Percentiles rank a stretch among this genome's conserved stretches.
phyloP scores from a whole-genome alignment of 2,888 invertebrate species.

The Nephrotoma appendiculata region DNA sequence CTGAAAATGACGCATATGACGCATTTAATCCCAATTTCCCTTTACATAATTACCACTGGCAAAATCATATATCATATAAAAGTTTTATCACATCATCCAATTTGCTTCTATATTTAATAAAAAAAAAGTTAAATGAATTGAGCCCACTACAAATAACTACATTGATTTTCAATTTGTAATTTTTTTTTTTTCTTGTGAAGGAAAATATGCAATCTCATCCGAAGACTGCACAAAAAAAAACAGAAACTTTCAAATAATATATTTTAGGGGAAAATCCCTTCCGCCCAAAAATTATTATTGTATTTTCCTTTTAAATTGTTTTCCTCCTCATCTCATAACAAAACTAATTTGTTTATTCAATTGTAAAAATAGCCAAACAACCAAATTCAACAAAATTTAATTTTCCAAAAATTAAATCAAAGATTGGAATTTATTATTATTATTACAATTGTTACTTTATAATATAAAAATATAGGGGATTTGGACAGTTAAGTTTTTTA shows the following conservation, averaged over 20 bases:
- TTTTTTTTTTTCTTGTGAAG: not conserved
- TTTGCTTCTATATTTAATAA: not conserved
- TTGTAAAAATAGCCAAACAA: not conserved
- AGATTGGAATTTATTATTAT: not conserved
- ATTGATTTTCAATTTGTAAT: not conserved
- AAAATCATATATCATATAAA: not conserved
- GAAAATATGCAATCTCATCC: not conserved
- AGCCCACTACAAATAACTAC: not conserved
- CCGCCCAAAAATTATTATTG: not conserved
- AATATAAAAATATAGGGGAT: not conserved
- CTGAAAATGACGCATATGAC: not conserved
- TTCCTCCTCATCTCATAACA: not conserved
- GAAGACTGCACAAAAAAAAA: not conserved
- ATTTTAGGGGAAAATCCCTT: not conserved
- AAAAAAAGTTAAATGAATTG: not conserved
- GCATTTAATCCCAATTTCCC: not conserved
- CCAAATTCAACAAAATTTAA: not conserved
- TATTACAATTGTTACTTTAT: not conserved
- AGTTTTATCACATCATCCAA: not conserved
- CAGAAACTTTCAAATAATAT: not conserved
- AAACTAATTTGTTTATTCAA: not conserved
- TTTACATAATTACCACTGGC: not conserved
- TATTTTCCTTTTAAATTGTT: not conserved
- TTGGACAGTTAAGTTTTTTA: not conserved
- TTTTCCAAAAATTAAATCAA: not conserved